phyloP scores from a whole-genome alignment of 2,888 invertebrate species.

The Ommatoiulus sabulosus region DNA sequence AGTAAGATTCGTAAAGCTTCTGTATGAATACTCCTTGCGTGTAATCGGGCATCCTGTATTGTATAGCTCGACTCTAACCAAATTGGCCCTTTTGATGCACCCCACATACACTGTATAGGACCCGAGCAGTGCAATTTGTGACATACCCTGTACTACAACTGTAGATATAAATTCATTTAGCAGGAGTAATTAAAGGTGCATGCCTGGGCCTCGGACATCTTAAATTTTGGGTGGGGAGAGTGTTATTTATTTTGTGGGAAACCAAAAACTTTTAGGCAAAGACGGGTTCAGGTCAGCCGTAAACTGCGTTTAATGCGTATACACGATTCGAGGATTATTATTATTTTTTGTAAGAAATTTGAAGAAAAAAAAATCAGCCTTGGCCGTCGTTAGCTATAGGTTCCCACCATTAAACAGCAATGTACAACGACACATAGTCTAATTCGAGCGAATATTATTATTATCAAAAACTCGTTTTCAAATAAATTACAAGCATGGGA shows the following conservation, averaged over 20 bases:
- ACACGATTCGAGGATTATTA: constrained; percentile 4
- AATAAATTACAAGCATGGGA: constrained; percentile 39
- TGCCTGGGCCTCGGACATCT: background rate
- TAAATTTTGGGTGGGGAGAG: background rate
- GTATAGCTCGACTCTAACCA: background rate
- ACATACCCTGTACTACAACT: too few species aligned
- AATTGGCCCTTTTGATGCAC: background rate
- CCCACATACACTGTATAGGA: too few species aligned
- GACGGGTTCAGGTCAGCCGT: constrained; percentile 50
- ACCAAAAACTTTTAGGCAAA: constrained; percentile 42
- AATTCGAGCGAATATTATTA: constrained; percentile 38
- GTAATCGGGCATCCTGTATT: too few species aligned
- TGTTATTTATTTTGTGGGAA: constrained; percentile 53
- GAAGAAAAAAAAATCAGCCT: background rate
- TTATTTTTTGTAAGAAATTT: background rate
- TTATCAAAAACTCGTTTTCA: constrained; percentile 45
- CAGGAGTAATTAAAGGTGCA: background rate
- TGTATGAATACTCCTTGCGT: too few species aligned
- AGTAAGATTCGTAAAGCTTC: too few species aligned
- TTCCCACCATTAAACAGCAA: constrained; percentile 44
- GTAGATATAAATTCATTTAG: constrained; percentile 29
- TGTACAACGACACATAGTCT: constrained; percentile 44
- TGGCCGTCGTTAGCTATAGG: background rate
- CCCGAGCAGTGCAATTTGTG: background rate
- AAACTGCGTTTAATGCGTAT: constrained; percentile 45